Percentiles rank a stretch among this genome's conserved stretches.
phyloP scores from a whole-genome alignment of 1,140 invertebrate genomes.

The Anadara kagoshimensis region DNA sequence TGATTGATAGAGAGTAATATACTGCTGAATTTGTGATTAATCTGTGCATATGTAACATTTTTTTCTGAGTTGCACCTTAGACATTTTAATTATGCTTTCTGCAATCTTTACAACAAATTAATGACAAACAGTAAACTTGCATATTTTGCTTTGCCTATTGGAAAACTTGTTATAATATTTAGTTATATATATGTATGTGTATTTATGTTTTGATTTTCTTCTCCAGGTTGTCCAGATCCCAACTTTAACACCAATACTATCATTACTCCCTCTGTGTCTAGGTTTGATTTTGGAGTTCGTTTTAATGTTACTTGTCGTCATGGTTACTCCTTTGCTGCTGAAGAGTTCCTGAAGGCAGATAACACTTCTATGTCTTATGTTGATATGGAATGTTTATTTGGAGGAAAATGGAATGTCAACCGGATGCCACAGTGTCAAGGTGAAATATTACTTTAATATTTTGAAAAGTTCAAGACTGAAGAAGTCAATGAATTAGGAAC shows the following conservation, averaged over 20 bases:
- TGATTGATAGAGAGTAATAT: too few relatives aligned
- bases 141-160: too few relatives aligned
- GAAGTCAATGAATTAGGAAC: too few relatives aligned
- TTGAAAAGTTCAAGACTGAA: background rate
- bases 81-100: too few relatives aligned
- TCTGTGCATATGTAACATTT: too few relatives aligned
- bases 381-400: slow-evolving; percentile 41
- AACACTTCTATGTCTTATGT: slow-evolving; percentile 20
- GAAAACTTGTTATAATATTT: background rate
- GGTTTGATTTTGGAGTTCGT: background rate
- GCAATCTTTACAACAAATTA: too few relatives aligned
- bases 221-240: slow-evolving; percentile 12
- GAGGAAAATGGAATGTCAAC: slow-evolving; percentile 45
- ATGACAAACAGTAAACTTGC: too few relatives aligned
- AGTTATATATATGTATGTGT: background rate
- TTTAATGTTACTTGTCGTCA: slow-evolving; percentile 10
- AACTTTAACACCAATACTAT: slow-evolving; percentile 2
- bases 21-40: too few relatives aligned
- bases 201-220: background rate
- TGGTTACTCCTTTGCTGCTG: slow-evolving; percentile 8
- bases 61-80: too few relatives aligned
- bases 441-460: slow-evolving; percentile 24
- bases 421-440: slow-evolving; percentile 39
- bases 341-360: slow-evolving; percentile 3
- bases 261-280: background rate